Percentiles rank a stretch among this genome's conserved stretches.
phyloP scores from a whole-genome alignment of 2,797 vertebrate species.

The Macroramphosus scolopax region DNA sequence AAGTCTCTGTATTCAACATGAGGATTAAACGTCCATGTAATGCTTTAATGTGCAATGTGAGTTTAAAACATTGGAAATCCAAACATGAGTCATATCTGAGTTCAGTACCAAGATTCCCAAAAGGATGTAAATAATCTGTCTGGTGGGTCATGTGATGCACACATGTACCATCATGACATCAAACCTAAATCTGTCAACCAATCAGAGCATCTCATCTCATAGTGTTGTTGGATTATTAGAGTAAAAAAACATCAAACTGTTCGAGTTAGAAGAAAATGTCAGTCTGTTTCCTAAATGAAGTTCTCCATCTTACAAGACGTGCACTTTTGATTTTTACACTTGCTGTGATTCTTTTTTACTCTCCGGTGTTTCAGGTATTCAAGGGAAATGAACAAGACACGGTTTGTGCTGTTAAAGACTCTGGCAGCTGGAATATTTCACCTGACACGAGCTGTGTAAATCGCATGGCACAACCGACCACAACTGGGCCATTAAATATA shows the following conservation, averaged over 20 bases:
- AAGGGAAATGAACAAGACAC: conserved; percentile 87
- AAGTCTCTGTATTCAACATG: not conserved
- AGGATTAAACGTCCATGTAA: not conserved
- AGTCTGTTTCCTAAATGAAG: conserved; percentile 23
- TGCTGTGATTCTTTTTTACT: conserved; percentile 76
- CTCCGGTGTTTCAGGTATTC: conserved; percentile 74
- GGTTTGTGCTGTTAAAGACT: conserved; percentile 89
- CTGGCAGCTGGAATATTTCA: conserved; percentile 96
- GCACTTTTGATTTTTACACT: conserved; percentile 88
- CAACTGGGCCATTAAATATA: conserved; percentile 99
- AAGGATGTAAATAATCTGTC: too few species aligned
- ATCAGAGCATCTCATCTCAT: conserved; percentile 36
- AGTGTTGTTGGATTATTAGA: conserved; percentile 3
- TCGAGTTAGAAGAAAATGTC: conserved; percentile 13
- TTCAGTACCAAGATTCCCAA: too few species aligned
- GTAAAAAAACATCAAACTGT: not conserved
- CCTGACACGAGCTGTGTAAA: conserved; percentile 92
- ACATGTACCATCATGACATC: conserved; percentile 55
- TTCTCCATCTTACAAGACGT: conserved; percentile 69
- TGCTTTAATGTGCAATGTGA: not conserved
- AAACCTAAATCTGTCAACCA: conserved; percentile 48
- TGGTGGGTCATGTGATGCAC: conserved; percentile 56
- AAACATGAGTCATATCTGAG: too few species aligned
- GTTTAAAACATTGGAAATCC: not conserved
- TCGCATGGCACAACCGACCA: conserved; percentile 94